These are phyloP conservation scores for Dallia pectoralis DNA, from an alignment of 2,797 vertebrate genomes.

Conservation along the genomic window DNA sequence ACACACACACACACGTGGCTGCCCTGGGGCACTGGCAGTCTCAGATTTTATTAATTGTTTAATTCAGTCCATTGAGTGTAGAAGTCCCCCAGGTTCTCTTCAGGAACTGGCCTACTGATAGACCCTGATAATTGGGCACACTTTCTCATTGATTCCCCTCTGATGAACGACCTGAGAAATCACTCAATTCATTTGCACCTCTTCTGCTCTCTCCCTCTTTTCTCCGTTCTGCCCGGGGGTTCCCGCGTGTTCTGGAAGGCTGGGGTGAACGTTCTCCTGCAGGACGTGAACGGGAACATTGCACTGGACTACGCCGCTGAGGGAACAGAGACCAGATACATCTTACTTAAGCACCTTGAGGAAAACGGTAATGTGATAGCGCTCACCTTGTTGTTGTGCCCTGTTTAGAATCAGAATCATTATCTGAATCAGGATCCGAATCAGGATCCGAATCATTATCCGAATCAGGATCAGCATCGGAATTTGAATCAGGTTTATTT, in stretches of 20 bases:
- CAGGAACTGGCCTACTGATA: conserved; percentile 51
- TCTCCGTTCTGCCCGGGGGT: conserved; percentile 18
- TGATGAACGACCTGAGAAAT: conserved; percentile 51
- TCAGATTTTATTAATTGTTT: conserved; percentile 65
- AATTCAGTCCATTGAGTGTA: conserved; percentile 54
- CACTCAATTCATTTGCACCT: conserved; percentile 46
- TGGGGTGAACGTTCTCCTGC: conserved; percentile 88
- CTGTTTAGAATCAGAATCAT: background rate
- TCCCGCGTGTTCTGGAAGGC: conserved; percentile 65
- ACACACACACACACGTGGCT: conserved; percentile 17
- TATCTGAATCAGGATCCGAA: too few relatives aligned
- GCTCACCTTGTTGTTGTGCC: background rate
- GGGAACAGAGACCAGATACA: conserved; percentile 85
- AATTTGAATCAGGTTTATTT: too few relatives aligned
- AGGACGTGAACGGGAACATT: conserved; percentile 89
- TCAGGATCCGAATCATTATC: too few relatives aligned
- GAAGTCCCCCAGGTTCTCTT: conserved; percentile 47
- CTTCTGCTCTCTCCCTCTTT: conserved; percentile 28
- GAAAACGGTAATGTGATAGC: conserved; percentile 80
- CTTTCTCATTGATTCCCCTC: conserved; percentile 62
- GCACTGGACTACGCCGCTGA: conserved; percentile 88
- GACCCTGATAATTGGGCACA: conserved; percentile 60
- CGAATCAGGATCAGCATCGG: too few relatives aligned
- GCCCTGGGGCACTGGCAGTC: conserved; percentile 27
- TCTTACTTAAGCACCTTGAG: conserved; percentile 86